Percentiles rank a stretch among this genome's conserved stretches.
phyloP scores from a whole-genome alignment of 2,888 invertebrate species.

The Drosophila planitibia region DNA sequence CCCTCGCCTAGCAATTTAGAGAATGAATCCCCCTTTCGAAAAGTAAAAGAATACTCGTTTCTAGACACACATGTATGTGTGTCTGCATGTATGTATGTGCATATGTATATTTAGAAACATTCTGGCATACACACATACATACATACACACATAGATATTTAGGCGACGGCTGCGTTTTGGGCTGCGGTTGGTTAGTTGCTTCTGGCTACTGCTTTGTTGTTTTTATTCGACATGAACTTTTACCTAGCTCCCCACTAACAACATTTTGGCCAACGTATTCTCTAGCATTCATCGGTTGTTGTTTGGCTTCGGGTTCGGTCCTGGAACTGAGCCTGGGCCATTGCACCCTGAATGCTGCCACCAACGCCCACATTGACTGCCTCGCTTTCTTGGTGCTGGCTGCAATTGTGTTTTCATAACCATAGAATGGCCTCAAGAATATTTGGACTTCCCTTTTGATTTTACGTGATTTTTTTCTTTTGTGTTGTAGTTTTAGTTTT shows the following conservation, averaged over 20 bases:
- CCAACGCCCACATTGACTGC: slow-evolving; percentile 22
- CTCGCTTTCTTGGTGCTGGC: slow-evolving; percentile 26
- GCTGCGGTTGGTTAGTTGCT: slow-evolving; percentile 32
- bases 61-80: slow-evolving; percentile 6
- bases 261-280: slow-evolving; percentile 29
- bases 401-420: slow-evolving; percentile 68
- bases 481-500: slow-evolving; percentile 39
- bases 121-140: slow-evolving; percentile 23
- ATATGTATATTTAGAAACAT: slow-evolving; percentile 21
- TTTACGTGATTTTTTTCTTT: not conserved
- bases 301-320: slow-evolving; percentile 12
- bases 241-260: slow-evolving; percentile 37
- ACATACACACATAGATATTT: slow-evolving; percentile 16
- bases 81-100: slow-evolving; percentile 4
- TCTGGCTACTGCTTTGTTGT: slow-evolving; percentile 30
- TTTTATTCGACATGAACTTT: slow-evolving; percentile 62
- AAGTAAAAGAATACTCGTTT: slow-evolving; percentile 40
- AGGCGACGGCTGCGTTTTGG: slow-evolving; percentile 24
- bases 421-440: slow-evolving; percentile 71
- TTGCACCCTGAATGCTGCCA: slow-evolving; percentile 22
- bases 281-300: slow-evolving; percentile 61
- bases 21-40: slow-evolving; percentile 67
- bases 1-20: slow-evolving; percentile 84
- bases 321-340: slow-evolving; percentile 22
- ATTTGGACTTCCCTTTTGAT: slow-evolving; percentile 6